phyloP scores from a whole-genome alignment of 1,140 invertebrate species.

The Yoshiicerus persimilis region DNA sequence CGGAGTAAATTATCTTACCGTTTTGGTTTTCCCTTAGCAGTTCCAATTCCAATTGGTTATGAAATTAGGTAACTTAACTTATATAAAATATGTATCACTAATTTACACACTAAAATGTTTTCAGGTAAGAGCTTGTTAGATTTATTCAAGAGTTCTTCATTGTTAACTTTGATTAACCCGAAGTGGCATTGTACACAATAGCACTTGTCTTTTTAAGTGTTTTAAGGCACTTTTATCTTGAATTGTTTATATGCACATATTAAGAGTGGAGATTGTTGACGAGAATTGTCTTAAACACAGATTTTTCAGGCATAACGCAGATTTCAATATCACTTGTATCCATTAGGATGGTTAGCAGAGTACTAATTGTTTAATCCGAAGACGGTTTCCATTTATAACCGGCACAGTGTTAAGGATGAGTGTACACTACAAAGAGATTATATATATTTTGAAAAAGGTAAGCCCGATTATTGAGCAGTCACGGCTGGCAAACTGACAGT shows the following conservation, averaged over 20 bases:
- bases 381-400: neutral
- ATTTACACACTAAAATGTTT: neutral
- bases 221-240: no score
- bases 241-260: no score
- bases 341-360: neutral
- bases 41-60: neutral
- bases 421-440: neutral
- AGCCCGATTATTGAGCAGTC: neutral
- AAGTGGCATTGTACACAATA: no score
- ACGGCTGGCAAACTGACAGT: constrained; percentile 3
- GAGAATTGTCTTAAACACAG: neutral
- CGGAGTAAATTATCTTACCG: neutral
- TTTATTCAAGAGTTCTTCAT: no score
- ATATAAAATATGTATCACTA: no score
- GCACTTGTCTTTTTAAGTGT: no score
- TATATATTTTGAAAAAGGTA: neutral
- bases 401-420: neutral
- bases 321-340: neutral
- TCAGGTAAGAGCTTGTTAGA: neutral
- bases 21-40: neutral
- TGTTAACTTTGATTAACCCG: no score
- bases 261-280: no score
- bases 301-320: neutral
- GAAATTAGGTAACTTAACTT: neutral
- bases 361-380: neutral